Conservation (phyloP, 2,113 vertebrate species). For the Sakesphorus luctuosus region DNA sequence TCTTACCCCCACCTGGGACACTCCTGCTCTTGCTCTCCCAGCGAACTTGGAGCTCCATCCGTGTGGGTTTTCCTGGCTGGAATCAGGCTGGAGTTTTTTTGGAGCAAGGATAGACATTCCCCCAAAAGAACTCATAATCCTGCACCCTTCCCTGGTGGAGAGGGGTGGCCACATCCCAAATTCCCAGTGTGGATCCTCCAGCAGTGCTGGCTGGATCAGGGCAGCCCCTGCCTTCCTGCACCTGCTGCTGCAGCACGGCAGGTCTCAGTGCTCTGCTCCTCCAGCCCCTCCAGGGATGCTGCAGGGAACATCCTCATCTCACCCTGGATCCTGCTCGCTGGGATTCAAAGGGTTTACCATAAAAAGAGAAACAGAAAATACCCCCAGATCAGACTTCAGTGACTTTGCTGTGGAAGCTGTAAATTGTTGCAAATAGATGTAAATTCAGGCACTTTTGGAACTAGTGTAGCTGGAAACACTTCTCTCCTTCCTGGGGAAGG, state of each 20-base stretch:
- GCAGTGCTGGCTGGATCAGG: background rate
- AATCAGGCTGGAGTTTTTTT: background rate
- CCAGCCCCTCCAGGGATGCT: background rate
- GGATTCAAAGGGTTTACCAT: background rate
- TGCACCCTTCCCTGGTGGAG: background rate
- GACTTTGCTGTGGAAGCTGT: background rate
- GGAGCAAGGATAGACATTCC: background rate
- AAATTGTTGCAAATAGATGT: background rate
- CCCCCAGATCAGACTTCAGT: background rate
- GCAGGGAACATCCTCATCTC: background rate
- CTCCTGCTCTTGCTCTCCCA: background rate
- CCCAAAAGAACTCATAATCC: background rate
- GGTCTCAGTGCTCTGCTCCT: background rate
- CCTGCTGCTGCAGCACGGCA: background rate
- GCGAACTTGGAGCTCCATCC: rapidly evolving
- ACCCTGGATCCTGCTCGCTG: background rate
- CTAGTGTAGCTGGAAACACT: background rate
- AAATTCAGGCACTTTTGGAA: background rate
- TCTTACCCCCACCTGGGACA: background rate
- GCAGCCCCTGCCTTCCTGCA: background rate
- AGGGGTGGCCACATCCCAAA: rapidly evolving
- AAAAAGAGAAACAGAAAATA: background rate
- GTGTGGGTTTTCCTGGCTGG: background rate
- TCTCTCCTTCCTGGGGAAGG: background rate
- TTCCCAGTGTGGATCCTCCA: background rate